Evolutionary conservation across 1,140 invertebrate species (phyloP).

Genomic region (Sipha flava): DNA sequence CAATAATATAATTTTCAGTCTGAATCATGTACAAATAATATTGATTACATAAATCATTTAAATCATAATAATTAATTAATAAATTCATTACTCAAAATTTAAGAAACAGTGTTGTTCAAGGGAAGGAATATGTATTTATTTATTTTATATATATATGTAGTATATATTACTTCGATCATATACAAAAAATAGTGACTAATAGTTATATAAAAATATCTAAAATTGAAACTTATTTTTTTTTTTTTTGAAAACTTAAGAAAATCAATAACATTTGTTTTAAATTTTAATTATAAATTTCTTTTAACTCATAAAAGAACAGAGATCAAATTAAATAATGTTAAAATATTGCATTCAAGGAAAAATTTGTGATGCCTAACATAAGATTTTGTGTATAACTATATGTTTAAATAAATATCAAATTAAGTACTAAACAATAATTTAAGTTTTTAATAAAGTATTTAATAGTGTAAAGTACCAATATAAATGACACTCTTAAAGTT

Average conservation of each 20-base stretch:
- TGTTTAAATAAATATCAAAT: not conserved
- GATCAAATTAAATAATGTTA: constrained; percentile 1
- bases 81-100: not conserved
- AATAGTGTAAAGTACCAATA: not conserved
- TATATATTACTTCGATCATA: not conserved
- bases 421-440: not conserved
- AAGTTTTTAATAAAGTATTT: not conserved
- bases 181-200: not conserved
- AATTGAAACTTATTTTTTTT: too few species aligned
- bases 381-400: not conserved
- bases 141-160: not conserved
- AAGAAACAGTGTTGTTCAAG: not conserved
- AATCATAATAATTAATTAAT: not conserved
- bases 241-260: too few species aligned
- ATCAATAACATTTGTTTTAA: not conserved
- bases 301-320: not conserved
- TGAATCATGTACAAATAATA: not conserved
- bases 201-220: not conserved
- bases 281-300: not conserved
- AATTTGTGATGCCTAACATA: not conserved
- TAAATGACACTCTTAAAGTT: constrained; percentile 46
- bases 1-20: not conserved
- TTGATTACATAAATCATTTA: not conserved
- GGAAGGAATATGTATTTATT: not conserved
- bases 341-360: constrained; percentile 7